Evolutionary conservation across 1,140 invertebrate genomes (phyloP), one percentile per base, ranked within the genome.

Genomic region (Steinernema feltiae): DNA sequence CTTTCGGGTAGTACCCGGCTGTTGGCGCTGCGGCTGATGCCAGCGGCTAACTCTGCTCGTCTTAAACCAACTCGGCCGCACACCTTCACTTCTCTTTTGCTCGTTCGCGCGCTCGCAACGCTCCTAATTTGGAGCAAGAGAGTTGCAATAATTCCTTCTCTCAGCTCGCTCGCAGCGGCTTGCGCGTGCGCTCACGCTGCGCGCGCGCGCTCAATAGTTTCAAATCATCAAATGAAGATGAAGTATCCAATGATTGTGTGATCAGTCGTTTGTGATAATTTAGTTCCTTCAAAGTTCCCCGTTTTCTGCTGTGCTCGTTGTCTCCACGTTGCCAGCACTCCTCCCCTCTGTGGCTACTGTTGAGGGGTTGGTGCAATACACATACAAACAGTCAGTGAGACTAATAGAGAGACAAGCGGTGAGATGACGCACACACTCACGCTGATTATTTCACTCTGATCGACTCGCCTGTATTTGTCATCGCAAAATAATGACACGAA

Each of bases 221-320:
- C 7, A 63, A n/a, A n/a, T n/a, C n/a, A 63, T 63, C 53, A 63
- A 63, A 63, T 63, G 53, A 63, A 63, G 53, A 63, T 63, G 53
- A 63, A 63, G 24, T 63, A 63, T 15, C 53, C 24, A 63, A 63
- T 63, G 53, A 63, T 63, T 17, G 53, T 63, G 53, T 63, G 53
- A 63, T 63, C 7, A 63, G 7, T 63, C 18, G 18, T 18, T 41
- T n/a, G n/a, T n/a, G 7, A 7, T 63, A 15, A 63, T 63, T 63
- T 27, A 15, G 15, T 27, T 63, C 53, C 15, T 15, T 7, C 7
- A 21, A 21, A 15, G 53, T 27, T 17, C 53, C 24, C 24, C 12
- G 2, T 15, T 27, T 63, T 63, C 12, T 63, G 7, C 2, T 27
- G 7, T 15, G 53, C 24, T n/a, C 24, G 15, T 41, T 63, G 7